phyloP scores from a whole-genome alignment of 1,140 invertebrate species.

The Drosophila bifasciata region DNA sequence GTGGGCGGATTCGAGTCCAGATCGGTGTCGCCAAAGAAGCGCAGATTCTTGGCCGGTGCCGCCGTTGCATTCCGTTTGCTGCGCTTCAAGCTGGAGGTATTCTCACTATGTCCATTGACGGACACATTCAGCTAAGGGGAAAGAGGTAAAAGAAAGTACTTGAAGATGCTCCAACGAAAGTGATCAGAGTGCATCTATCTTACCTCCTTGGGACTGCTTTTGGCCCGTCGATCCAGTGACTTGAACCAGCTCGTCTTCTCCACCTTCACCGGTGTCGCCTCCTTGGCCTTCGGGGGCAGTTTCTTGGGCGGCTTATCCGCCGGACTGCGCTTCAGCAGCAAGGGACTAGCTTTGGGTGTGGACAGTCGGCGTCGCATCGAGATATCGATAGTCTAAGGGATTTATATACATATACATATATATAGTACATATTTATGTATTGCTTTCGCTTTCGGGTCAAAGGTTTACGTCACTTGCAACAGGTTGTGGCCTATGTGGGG shows the following conservation, averaged over 20 bases:
- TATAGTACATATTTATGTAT: no score
- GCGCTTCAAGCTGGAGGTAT: conserved; percentile 83
- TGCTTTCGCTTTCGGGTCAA: conserved; percentile 55
- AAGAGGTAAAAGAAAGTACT: neutral
- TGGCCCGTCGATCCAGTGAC: conserved; percentile 86
- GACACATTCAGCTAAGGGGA: conserved; percentile 62
- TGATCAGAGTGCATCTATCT: no score
- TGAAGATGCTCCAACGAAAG: no score
- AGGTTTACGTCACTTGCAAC: conserved; percentile 56
- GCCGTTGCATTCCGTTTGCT: conserved; percentile 83
- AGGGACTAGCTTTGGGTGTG: conserved; percentile 89
- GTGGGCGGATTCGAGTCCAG: conserved; percentile 87
- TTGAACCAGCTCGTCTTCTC: conserved; percentile 87
- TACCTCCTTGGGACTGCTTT: conserved; percentile 78
- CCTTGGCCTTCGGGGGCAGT: conserved; percentile 47
- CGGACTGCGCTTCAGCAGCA: conserved; percentile 77
- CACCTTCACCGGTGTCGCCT: conserved; percentile 52
- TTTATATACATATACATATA: neutral
- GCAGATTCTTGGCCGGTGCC: conserved; percentile 87
- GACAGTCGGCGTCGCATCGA: conserved; percentile 88
- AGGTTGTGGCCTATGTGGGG: conserved; percentile 71
- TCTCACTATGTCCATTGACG: conserved; percentile 84
- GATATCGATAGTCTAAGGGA: conserved; percentile 72
- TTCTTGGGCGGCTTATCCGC: conserved; percentile 75
- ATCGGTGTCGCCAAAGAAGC: conserved; percentile 93